phyloP scores from a whole-genome alignment of 2,113 vertebrate species.

The Alligator mississippiensis region DNA sequence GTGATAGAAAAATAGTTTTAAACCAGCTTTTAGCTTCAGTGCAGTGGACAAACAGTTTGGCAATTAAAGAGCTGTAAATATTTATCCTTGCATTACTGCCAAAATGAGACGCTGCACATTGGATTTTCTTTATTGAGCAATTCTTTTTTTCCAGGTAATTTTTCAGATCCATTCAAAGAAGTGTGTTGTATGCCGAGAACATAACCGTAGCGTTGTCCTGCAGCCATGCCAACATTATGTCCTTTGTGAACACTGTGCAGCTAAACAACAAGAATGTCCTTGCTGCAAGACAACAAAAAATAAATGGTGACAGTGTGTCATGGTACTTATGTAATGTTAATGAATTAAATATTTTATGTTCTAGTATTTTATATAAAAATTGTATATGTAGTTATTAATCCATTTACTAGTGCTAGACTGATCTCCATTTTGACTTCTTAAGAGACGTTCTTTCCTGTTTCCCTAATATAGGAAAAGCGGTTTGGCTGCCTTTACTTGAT shows the following conservation, averaged over 20 bases:
- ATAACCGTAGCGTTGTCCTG: constrained; percentile 81
- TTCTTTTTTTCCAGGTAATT: constrained; percentile 84
- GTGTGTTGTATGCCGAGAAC: constrained; percentile 88
- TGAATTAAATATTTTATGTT: not conserved
- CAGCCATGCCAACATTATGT: constrained; percentile 90
- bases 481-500: not conserved
- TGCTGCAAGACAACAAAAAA: constrained; percentile 87
- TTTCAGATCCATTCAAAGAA: constrained; percentile 92
- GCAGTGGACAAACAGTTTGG: too few relatives aligned
- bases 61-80: too few relatives aligned
- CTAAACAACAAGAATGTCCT: constrained; percentile 86
- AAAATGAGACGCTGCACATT: not conserved
- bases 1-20: too few relatives aligned
- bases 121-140: not conserved
- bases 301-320: constrained; percentile 81
- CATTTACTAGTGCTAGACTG: constrained; percentile 76
- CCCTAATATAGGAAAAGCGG: not conserved
- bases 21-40: too few relatives aligned
- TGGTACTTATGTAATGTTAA: not conserved
- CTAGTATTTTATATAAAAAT: constrained; percentile 30
- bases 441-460: not conserved
- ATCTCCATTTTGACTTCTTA: constrained; percentile 26
- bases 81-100: too few relatives aligned
- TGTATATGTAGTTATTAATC: not conserved
- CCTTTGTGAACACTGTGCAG: constrained; percentile 86